Base-by-base conservation (phyloP, 2,113 vertebrate species). In the Trichechus manatus region DNA sequence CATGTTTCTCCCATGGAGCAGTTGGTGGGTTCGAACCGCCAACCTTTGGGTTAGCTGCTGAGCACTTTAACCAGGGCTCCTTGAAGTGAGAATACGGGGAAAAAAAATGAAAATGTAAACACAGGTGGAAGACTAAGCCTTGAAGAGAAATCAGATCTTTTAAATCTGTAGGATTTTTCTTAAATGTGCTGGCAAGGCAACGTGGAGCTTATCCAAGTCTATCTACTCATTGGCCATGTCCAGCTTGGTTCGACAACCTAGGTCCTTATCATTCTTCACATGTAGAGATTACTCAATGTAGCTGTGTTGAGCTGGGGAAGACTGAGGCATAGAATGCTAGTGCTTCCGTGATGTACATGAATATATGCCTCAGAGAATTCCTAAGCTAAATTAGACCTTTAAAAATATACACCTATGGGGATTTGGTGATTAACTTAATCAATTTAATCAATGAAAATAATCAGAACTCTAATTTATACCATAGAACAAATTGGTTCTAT, bases 371-470 rank as follows among this genome's bases (percentile, higher is more conserved):
- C 56, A 74, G 61, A 70, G 66, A 80, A 29, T 86, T 50, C 25
- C 22, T 94, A 29, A 33, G 82, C 75, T 96, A 90, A 90, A 96
- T 94, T 74, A 96, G 42, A 68, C 13, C 42, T 50, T 22, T 74
- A 79, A 68, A 83, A 83, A 75, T 70, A 86, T 47, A 17, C 82
- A 36, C 75, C 63, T 94, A 61, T 87, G 66, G 89, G 93, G 93
- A 96, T 72, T 94, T 11, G 78, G 61, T 93, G 88, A 97, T 95
- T 88, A 95, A 70, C 66, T 39, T 91, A 88, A 96, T 91, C 91
- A 94, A 82, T 95, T 85, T 96, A 95, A 95, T 87, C 9, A 2
- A 96, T 95, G 61, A 81, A 92, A 94, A 94, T 91, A 97, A 97
- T 97, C 89, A 97, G 72, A 88, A 93, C 66, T 86, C 59, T 90